Percentiles rank a stretch among this genome's conserved stretches.
Conservation (phyloP, 2,888 invertebrate species). For the Chloroclysta siterata region DNA sequence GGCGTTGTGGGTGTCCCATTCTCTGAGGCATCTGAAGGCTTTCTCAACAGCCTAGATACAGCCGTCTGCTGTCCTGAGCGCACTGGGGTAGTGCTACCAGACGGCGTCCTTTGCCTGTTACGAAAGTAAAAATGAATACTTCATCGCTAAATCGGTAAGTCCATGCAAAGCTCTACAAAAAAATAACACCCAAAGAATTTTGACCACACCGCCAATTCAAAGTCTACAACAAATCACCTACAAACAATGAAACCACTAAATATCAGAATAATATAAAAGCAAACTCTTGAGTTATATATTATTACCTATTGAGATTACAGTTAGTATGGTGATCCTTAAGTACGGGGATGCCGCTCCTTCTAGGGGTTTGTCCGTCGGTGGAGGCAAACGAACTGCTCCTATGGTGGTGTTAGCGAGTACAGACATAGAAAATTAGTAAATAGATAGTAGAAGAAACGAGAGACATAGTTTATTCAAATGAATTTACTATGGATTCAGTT, state of each 20-base stretch:
- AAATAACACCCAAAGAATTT: conserved; percentile 30
- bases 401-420: conserved; percentile 77
- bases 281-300: conserved; percentile 41
- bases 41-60: conserved; percentile 86
- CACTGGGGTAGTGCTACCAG: conserved; percentile 90
- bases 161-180: conserved; percentile 50
- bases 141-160: conserved; percentile 15
- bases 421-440: conserved; percentile 75
- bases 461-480: conserved; percentile 62
- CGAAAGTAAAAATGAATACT: conserved; percentile 39
- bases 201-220: conserved; percentile 34
- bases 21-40: conserved; percentile 89
- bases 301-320: conserved; percentile 81
- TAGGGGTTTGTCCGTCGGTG: conserved; percentile 79
- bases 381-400: conserved; percentile 83
- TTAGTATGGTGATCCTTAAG: conserved; percentile 81
- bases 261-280: conserved; percentile 40
- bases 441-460: conserved; percentile 59
- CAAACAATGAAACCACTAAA: conserved; percentile 33
- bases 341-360: conserved; percentile 81
- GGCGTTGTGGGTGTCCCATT: conserved; percentile 82
- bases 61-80: conserved; percentile 87
- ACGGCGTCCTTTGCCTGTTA: conserved; percentile 89
- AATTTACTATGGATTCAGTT: conserved; percentile 12
- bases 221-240: conserved; percentile 10